Evolutionary conservation across 2,797 vertebrate species (phyloP).

Genomic region (Momotus momota): DNA sequence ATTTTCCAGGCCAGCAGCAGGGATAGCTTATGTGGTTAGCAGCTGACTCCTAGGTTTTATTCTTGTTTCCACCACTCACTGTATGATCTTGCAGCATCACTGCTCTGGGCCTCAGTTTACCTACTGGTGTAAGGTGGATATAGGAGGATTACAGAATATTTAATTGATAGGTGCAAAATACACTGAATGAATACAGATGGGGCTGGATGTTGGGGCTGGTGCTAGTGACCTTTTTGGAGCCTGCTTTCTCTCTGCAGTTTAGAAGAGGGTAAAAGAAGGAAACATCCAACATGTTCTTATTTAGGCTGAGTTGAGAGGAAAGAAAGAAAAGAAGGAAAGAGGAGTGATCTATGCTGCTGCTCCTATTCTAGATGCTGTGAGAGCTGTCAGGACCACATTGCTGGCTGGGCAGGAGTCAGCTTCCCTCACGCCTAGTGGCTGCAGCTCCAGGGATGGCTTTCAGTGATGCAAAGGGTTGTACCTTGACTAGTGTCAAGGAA

Average conservation of each 20-base stretch:
- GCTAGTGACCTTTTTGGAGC: neutral
- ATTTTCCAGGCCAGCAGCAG: conserved; percentile 47
- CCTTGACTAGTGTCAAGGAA: neutral
- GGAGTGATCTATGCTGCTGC: neutral
- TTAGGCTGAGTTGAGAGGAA: neutral
- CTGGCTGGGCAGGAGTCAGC: neutral
- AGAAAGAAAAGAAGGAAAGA: neutral
- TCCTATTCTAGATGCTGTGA: neutral
- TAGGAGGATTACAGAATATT: neutral
- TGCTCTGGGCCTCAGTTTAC: conserved; percentile 1
- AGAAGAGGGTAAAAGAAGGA: neutral
- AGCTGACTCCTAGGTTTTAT: conserved; percentile 37
- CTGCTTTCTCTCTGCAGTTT: neutral
- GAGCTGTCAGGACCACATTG: fast-evolving
- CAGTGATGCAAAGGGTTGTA: neutral
- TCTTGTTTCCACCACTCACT: conserved; percentile 28
- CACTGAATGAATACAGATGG: neutral
- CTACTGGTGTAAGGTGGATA: neutral
- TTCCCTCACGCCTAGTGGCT: neutral
- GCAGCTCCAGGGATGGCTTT: neutral
- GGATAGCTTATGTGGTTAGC: conserved; percentile 56
- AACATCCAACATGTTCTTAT: neutral
- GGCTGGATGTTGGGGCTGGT: neutral
- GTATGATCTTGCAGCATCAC: neutral
- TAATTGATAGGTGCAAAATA: neutral